These are phyloP conservation scores for Caenorhabditis doughertyi DNA, from an alignment of 2,888 invertebrate genomes.

Conservation along the genomic window DNA sequence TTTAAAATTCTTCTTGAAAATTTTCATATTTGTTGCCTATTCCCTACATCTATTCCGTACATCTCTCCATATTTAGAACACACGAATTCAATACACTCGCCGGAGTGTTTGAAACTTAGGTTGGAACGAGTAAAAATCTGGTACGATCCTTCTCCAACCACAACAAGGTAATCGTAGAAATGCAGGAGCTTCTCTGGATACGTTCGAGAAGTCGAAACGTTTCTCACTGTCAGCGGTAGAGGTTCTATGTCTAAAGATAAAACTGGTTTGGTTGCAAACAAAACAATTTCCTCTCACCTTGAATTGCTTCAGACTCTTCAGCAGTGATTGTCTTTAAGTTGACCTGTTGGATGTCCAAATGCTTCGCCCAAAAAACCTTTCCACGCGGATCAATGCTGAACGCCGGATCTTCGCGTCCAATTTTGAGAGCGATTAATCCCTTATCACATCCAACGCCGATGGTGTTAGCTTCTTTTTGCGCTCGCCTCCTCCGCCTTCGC, in stretches of 20 bases:
- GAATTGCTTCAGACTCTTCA: slow-evolving; percentile 75
- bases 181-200: slow-evolving; percentile 98
- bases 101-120: slow-evolving; percentile 91
- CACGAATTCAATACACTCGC: slow-evolving; percentile 89
- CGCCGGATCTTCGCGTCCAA: slow-evolving; percentile 98
- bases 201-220: slow-evolving; percentile 99
- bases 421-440: slow-evolving; percentile 93
- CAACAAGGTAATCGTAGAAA: too few species aligned
- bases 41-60: slow-evolving; percentile 90
- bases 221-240: slow-evolving; percentile 94
- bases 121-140: too few species aligned
- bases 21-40: slow-evolving; percentile 91
- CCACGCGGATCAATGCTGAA: slow-evolving; percentile 98
- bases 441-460: slow-evolving; percentile 98
- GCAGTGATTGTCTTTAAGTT: slow-evolving; percentile 82
- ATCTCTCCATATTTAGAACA: slow-evolving; percentile 97
- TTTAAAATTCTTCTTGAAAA: slow-evolving; percentile 99
- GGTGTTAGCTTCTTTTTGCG: slow-evolving; percentile 80
- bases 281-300: slow-evolving; percentile 65
- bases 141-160: slow-evolving; percentile 96
- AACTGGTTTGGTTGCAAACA: background rate
- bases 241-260: slow-evolving; percentile 89
- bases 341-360: slow-evolving; percentile 94
- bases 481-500: too few species aligned
- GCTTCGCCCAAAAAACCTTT: slow-evolving; percentile 98